Evolutionary conservation across 1,140 invertebrate genomes (phyloP).

Genomic region (Rhopalosiphum padi): DNA sequence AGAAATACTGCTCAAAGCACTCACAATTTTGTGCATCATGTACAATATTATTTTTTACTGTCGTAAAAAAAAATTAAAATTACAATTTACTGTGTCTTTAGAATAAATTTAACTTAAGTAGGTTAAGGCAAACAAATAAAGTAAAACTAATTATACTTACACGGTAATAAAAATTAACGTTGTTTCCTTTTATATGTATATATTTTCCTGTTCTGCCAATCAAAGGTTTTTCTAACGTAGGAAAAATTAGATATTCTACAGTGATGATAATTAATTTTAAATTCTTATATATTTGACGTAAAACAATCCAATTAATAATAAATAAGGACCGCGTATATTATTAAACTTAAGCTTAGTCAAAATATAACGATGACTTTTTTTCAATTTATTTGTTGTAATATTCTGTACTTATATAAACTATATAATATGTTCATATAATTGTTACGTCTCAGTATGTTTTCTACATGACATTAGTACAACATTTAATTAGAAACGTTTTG

Average conservation of each 20-base stretch:
- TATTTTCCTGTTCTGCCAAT: neutral
- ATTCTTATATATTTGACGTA: neutral
- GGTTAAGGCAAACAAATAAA: neutral
- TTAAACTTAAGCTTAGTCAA: neutral
- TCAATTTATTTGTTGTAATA: neutral
- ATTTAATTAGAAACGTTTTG: slow-evolving; percentile 18
- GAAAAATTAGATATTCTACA: neutral
- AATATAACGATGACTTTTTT: neutral
- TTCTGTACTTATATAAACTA: neutral
- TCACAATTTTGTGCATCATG: neutral
- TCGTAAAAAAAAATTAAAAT: neutral
- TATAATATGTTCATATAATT: neutral
- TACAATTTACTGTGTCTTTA: neutral
- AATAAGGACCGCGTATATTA: neutral
- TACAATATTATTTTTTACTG: neutral
- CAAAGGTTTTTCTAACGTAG: neutral
- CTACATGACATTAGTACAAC: neutral
- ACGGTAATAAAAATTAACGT: neutral
- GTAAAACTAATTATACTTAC: neutral
- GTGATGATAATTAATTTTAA: neutral
- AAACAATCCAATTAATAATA: neutral
- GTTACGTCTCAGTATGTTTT: neutral
- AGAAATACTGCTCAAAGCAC: neutral
- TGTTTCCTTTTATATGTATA: neutral
- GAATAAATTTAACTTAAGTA: neutral